Evolutionary conservation across 2,113 vertebrate species (phyloP).

Genomic region (Opisthocomus hoazin): DNA sequence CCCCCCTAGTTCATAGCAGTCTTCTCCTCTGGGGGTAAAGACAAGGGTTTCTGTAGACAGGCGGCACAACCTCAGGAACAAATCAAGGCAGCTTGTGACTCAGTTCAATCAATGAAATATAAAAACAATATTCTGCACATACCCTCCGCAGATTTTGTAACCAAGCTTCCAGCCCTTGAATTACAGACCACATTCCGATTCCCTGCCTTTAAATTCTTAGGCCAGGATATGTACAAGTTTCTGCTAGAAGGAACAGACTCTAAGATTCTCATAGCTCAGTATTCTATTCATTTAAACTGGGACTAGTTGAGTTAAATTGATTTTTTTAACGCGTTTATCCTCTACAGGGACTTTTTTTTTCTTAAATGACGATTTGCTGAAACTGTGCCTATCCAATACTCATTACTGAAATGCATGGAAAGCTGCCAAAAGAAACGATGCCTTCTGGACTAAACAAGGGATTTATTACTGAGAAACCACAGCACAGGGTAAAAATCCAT

Average conservation of each 20-base stretch:
- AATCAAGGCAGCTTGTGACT: neutral
- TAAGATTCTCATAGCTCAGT: neutral
- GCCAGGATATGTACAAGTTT: neutral
- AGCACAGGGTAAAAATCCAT: slow-evolving; percentile 62
- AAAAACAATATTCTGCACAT: neutral
- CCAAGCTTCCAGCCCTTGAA: neutral
- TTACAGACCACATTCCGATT: neutral
- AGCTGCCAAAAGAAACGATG: slow-evolving; percentile 45
- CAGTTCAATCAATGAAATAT: neutral
- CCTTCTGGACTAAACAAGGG: slow-evolving; percentile 58
- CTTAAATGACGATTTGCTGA: slow-evolving; percentile 54
- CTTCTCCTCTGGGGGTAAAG: neutral
- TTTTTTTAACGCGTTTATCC: slow-evolving; percentile 44
- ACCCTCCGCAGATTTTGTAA: neutral
- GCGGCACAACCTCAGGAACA: neutral
- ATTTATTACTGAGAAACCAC: slow-evolving; percentile 58
- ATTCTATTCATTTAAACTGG: slow-evolving; percentile 26
- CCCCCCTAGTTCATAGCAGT: neutral
- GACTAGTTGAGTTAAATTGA: slow-evolving; percentile 45
- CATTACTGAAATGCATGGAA: slow-evolving; percentile 52
- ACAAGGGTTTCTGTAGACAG: neutral
- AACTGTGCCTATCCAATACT: slow-evolving; percentile 49
- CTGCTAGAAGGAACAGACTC: neutral
- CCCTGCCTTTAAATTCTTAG: neutral
- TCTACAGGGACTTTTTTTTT: neutral